Percentiles rank a stretch among this genome's conserved stretches.
Evolutionary conservation across 2,797 vertebrate species (phyloP).

Genomic region (Linurgus olivaceus): DNA sequence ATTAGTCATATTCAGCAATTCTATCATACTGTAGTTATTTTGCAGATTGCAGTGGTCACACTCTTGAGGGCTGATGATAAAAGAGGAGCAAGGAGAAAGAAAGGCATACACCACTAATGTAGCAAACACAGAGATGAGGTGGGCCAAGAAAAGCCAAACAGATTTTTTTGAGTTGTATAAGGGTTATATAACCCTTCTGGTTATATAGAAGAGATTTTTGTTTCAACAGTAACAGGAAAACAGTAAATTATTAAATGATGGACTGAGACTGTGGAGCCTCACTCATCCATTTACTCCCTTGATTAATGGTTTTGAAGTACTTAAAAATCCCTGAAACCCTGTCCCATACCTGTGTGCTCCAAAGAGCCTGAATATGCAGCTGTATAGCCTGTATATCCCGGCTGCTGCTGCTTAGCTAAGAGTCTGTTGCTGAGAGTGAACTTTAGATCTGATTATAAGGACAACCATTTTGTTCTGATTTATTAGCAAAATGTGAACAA

Average conservation of each 20-base stretch:
- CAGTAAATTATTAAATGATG: neutral
- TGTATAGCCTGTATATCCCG: neutral
- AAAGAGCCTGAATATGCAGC: neutral
- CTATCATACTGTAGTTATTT: neutral
- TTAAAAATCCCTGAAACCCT: neutral
- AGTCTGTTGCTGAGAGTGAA: neutral
- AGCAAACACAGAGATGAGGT: neutral
- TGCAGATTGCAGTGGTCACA: neutral
- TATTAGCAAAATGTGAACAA: neutral
- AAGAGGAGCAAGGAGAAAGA: neutral
- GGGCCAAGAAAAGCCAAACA: neutral
- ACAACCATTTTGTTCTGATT: neutral
- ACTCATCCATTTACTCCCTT: neutral
- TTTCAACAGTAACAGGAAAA: neutral
- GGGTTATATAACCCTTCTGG: neutral
- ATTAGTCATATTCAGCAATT: neutral
- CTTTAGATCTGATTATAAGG: neutral
- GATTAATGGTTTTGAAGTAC: neutral
- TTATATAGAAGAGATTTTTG: neutral
- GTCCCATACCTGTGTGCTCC: neutral
- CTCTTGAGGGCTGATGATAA: rapidly evolving
- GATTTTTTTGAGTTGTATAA: neutral
- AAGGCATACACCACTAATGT: neutral
- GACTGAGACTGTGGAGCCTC: neutral
- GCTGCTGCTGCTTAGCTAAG: neutral